These are phyloP conservation scores for Rhynchotus rufescens DNA, from an alignment of 2,797 vertebrate species.

Conservation along the genomic window DNA sequence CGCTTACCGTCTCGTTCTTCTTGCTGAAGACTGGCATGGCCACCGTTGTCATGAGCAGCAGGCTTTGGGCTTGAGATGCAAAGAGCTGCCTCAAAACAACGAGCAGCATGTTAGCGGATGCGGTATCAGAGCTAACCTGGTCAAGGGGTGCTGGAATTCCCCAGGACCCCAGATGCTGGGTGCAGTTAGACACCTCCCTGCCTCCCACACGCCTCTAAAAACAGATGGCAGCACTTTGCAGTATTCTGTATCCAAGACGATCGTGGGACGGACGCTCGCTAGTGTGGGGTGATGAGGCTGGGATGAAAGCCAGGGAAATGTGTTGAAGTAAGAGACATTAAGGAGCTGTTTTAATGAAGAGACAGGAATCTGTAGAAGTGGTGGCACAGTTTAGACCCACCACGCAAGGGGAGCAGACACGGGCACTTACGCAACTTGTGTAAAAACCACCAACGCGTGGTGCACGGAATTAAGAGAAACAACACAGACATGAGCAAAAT, in stretches of 20 bases:
- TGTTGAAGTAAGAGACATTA: background rate
- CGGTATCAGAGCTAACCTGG: background rate
- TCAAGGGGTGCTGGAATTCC: background rate
- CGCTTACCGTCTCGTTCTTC: conserved; percentile 94
- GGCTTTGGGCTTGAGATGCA: conserved; percentile 88
- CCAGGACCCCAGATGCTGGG: background rate
- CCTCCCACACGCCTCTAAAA: background rate
- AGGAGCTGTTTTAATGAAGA: background rate
- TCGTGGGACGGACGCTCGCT: background rate
- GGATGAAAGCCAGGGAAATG: background rate
- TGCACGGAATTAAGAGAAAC: background rate
- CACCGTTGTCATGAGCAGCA: conserved; percentile 93
- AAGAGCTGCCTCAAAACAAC: conserved; percentile 83
- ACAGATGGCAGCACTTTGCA: background rate
- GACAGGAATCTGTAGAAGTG: background rate
- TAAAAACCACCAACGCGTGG: background rate
- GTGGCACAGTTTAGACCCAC: background rate
- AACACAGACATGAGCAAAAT: background rate
- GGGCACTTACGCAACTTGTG: background rate
- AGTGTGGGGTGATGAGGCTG: background rate
- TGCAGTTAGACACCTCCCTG: background rate
- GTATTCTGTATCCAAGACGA: background rate
- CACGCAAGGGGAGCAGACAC: background rate
- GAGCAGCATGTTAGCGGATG: background rate
- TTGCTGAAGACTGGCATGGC: conserved; percentile 99